phyloP scores from a whole-genome alignment of 2,888 invertebrate genomes.

The Bruchidius siliquastri region DNA sequence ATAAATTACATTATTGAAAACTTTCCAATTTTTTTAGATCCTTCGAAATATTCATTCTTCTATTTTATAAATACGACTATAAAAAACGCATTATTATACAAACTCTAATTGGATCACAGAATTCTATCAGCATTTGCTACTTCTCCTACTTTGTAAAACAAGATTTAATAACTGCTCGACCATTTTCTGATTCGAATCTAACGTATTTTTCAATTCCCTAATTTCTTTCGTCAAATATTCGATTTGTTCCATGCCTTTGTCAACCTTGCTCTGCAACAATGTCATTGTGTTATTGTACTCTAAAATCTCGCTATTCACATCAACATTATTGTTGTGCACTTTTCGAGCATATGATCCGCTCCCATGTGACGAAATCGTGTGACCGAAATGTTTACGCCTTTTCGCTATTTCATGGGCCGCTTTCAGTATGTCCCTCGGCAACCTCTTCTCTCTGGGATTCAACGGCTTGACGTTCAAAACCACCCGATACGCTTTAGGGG shows the following conservation, averaged over 20 bases:
- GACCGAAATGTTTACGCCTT: constrained; percentile 65
- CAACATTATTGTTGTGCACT: constrained; percentile 59
- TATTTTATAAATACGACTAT: background rate
- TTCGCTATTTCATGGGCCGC: constrained; percentile 79
- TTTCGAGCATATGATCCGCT: constrained; percentile 61
- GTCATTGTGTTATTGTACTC: constrained; percentile 51
- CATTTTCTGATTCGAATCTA: constrained; percentile 30
- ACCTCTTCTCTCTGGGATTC: constrained; percentile 75
- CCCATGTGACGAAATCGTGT: constrained; percentile 63
- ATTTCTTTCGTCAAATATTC: constrained; percentile 64
- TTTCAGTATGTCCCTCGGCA: constrained; percentile 74
- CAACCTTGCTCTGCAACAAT: constrained; percentile 59
- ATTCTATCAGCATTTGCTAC: constrained; percentile 14
- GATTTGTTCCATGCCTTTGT: constrained; percentile 64
- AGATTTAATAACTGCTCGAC: constrained; percentile 40
- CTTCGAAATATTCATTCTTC: too few species aligned
- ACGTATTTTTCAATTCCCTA: constrained; percentile 51
- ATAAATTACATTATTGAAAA: too few species aligned
- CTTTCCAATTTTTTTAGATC: too few species aligned
- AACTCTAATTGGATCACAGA: too few species aligned
- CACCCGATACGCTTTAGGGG: constrained; percentile 76
- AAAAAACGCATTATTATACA: too few species aligned
- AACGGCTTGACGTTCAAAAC: constrained; percentile 78
- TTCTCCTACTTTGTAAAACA: constrained; percentile 30
- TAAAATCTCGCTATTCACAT: constrained; percentile 39